Conservation (phyloP, 2,113 vertebrate species). For the Brachyhypopomus occidentalis region DNA sequence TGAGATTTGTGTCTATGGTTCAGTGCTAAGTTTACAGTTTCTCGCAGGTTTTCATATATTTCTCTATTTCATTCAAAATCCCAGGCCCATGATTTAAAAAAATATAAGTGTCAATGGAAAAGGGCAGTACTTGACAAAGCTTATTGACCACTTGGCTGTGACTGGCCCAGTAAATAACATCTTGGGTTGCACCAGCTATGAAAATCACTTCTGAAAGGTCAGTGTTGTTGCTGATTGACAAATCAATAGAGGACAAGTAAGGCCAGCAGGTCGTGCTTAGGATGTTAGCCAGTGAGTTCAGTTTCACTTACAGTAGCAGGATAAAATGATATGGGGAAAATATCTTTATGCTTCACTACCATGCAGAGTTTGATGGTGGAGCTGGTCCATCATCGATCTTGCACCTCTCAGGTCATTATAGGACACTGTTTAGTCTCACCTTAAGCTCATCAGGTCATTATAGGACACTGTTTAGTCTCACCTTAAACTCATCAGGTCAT, state of each 20-base stretch:
- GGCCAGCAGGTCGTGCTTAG: not conserved
- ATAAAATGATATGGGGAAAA: not conserved
- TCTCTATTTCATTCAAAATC: not conserved
- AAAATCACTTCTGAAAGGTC: slow-evolving; percentile 29
- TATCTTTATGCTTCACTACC: not conserved
- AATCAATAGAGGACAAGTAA: slow-evolving; percentile 22
- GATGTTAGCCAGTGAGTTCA: not conserved
- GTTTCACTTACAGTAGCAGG: slow-evolving; percentile 20
- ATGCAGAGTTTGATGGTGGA: not conserved
- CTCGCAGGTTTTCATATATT: not conserved
- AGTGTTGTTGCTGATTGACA: slow-evolving; percentile 29
- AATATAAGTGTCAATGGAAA: not conserved
- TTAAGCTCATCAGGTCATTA: slow-evolving; percentile 82
- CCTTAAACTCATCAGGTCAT: slow-evolving; percentile 72
- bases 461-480: slow-evolving; percentile 61
- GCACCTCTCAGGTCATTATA: not conserved
- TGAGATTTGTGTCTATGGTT: slow-evolving; percentile 13
- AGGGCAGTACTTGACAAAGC: slow-evolving; percentile 16
- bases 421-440: slow-evolving; percentile 69
- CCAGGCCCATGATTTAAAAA: not conserved
- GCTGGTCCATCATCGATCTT: slow-evolving; percentile 21
- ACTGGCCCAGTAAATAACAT: slow-evolving; percentile 23
- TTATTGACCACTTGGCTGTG: slow-evolving; percentile 17
- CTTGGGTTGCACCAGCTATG: not conserved
- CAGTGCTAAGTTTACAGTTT: not conserved